These are phyloP conservation scores for Karalla daura DNA, from an alignment of 2,797 vertebrate species.

Conservation along the genomic window DNA sequence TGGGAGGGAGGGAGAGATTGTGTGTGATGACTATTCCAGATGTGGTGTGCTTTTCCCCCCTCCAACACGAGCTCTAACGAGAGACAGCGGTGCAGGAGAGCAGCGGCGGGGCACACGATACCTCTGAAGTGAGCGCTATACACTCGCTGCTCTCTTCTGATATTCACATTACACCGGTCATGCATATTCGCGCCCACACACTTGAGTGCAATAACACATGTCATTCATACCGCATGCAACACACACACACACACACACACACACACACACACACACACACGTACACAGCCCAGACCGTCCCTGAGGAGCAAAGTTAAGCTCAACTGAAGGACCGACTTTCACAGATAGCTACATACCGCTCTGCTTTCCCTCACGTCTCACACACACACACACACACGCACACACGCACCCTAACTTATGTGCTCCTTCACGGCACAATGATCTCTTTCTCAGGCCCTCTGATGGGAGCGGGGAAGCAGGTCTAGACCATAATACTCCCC, in stretches of 20 bases:
- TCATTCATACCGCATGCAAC: constrained; percentile 32
- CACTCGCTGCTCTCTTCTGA: constrained; percentile 23
- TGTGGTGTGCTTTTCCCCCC: constrained; percentile 58
- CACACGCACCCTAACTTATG: not conserved
- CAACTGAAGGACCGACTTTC: constrained; percentile 56
- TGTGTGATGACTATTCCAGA: constrained; percentile 62
- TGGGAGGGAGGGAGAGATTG: too few relatives aligned
- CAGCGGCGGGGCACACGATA: constrained; percentile 14
- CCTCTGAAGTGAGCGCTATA: constrained; percentile 44
- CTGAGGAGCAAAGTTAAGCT: constrained; percentile 24
- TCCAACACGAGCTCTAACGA: constrained; percentile 47
- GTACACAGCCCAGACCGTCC: constrained; percentile 19
- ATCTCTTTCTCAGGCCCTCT: constrained; percentile 42
- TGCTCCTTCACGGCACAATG: constrained; percentile 37
- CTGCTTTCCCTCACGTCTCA: constrained; percentile 31
- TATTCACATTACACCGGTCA: constrained; percentile 58
- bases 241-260: constrained; percentile 17
- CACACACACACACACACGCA: constrained; percentile 18
- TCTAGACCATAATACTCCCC: constrained; percentile 57
- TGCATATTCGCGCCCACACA: constrained; percentile 67
- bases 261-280: constrained; percentile 31
- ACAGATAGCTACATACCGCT: constrained; percentile 55
- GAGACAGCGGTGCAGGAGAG: constrained; percentile 45
- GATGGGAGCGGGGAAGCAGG: constrained; percentile 40
- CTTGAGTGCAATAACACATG: constrained; percentile 66